These are phyloP conservation scores for Eufriesea mexicana DNA, from an alignment of 1,140 invertebrate genomes.

Conservation along the genomic window DNA sequence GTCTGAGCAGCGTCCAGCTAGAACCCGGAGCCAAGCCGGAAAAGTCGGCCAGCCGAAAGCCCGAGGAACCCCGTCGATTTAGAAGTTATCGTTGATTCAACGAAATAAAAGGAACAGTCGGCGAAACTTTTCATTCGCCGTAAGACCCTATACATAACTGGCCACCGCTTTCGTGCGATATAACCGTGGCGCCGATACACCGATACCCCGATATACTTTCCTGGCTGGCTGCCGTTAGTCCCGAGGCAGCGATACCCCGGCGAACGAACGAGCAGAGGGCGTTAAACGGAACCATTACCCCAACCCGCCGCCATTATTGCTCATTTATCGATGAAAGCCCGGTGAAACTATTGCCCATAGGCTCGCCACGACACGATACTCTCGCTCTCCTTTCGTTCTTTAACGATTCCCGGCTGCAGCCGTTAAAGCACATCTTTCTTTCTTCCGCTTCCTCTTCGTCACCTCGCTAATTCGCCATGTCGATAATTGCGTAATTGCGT, in stretches of 20 bases:
- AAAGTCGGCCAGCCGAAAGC: neutral
- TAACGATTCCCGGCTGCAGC: slow-evolving; percentile 9
- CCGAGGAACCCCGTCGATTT: neutral
- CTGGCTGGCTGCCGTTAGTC: slow-evolving; percentile 55
- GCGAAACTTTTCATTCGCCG: slow-evolving; percentile 41
- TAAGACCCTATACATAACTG: slow-evolving; percentile 33
- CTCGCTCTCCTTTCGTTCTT: slow-evolving; percentile 24
- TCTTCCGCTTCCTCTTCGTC: neutral
- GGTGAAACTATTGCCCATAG: slow-evolving; percentile 68
- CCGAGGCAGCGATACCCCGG: slow-evolving; percentile 52
- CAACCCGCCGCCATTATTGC: slow-evolving; percentile 65
- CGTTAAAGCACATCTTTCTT: slow-evolving; percentile 30
- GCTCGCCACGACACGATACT: slow-evolving; percentile 44
- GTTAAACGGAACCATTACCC: slow-evolving; percentile 71
- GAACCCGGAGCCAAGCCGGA: neutral
- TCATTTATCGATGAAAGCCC: slow-evolving; percentile 69
- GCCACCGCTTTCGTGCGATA: slow-evolving; percentile 45
- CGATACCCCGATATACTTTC: slow-evolving; percentile 31
- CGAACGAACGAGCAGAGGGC: slow-evolving; percentile 59
- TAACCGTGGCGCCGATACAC: slow-evolving; percentile 53
- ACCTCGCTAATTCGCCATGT: neutral
- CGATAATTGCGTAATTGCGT: slow-evolving; percentile 22
- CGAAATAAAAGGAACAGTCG: slow-evolving; percentile 9
- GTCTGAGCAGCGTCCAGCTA: no score
- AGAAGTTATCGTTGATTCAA: slow-evolving; percentile 10